Evolutionary conservation across 2,797 vertebrate genomes (phyloP).

Genomic region (Poecilia gillii): DNA sequence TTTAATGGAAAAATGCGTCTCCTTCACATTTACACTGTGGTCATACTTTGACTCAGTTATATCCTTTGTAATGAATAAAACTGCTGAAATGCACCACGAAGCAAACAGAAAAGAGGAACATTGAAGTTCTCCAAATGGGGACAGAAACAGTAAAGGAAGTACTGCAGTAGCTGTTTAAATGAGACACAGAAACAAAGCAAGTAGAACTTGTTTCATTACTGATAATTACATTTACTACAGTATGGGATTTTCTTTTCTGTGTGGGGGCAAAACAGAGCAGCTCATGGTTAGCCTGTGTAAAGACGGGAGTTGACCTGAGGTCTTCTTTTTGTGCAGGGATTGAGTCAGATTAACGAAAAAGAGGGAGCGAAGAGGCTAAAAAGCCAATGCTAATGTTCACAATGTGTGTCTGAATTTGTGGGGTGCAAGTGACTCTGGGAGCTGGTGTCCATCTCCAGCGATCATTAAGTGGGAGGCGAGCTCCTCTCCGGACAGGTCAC

Average conservation of each 20-base stretch:
- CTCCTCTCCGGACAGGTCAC: too few relatives aligned
- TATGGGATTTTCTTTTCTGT: conserved; percentile 17
- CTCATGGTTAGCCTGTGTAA: conserved; percentile 20
- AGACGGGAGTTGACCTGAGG: conserved; percentile 36
- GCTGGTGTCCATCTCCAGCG: background rate
- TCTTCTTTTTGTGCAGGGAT: conserved; percentile 31
- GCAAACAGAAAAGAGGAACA: conserved; percentile 6
- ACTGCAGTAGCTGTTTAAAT: conserved; percentile 21
- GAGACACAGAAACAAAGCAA: conserved; percentile 12
- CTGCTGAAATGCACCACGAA: conserved; percentile 36
- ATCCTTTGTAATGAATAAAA: conserved; percentile 20
- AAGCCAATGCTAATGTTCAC: background rate
- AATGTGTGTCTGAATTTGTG: background rate
- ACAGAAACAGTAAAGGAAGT: conserved; percentile 21
- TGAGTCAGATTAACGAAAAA: background rate
- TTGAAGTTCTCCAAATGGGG: conserved; percentile 17
- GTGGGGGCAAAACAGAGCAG: conserved; percentile 20
- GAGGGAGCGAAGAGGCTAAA: conserved; percentile 18
- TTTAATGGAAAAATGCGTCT: conserved; percentile 14
- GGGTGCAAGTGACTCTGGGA: background rate
- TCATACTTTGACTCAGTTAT: conserved; percentile 42
- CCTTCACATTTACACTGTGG: conserved; percentile 21
- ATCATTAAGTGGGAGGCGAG: background rate
- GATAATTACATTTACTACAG: conserved; percentile 13
- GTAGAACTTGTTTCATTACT: conserved; percentile 24